phyloP scores from a whole-genome alignment of 2,113 vertebrate genomes.

The Limanda limanda region DNA sequence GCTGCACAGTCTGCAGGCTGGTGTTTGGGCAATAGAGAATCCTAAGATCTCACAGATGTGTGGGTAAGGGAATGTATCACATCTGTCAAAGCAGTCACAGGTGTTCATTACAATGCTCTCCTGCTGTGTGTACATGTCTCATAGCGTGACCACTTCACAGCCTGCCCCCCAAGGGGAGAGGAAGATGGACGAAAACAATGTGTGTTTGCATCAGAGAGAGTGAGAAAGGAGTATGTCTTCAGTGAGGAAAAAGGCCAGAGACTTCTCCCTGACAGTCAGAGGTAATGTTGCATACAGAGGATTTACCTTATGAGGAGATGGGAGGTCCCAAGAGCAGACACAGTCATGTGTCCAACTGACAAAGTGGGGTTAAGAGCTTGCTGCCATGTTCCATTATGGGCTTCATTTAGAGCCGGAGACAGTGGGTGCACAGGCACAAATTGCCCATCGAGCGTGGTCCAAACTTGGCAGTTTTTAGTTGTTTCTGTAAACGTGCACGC shows the following conservation, averaged over 20 bases:
- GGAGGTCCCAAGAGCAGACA: conserved; percentile 1
- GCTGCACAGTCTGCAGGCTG: conserved; percentile 23
- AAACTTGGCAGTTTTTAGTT: conserved; percentile 23
- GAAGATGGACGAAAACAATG: conserved; percentile 1
- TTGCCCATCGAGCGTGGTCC: conserved; percentile 24
- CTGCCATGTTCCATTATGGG: too few relatives aligned
- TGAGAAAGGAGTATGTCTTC: conserved; percentile 46
- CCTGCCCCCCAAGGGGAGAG: conserved; percentile 7
- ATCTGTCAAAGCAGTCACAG: conserved; percentile 9
- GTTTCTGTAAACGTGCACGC: conserved; percentile 12
- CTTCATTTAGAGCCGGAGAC: conserved; percentile 52
- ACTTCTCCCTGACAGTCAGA: neutral
- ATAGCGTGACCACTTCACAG: conserved; percentile 37
- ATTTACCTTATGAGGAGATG: conserved; percentile 50
- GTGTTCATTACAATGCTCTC: conserved; percentile 28
- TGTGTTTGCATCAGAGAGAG: conserved; percentile 25
- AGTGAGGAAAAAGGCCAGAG: neutral
- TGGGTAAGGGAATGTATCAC: neutral
- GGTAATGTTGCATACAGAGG: conserved; percentile 28
- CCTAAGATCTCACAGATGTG: conserved; percentile 44
- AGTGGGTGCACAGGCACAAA: conserved; percentile 34
- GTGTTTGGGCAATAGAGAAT: conserved; percentile 20
- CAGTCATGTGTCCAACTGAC: conserved; percentile 33
- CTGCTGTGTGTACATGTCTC: neutral
- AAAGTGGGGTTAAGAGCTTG: too few relatives aligned